phyloP scores from a whole-genome alignment of 2,113 vertebrate genomes.

The Aix galericulata region DNA sequence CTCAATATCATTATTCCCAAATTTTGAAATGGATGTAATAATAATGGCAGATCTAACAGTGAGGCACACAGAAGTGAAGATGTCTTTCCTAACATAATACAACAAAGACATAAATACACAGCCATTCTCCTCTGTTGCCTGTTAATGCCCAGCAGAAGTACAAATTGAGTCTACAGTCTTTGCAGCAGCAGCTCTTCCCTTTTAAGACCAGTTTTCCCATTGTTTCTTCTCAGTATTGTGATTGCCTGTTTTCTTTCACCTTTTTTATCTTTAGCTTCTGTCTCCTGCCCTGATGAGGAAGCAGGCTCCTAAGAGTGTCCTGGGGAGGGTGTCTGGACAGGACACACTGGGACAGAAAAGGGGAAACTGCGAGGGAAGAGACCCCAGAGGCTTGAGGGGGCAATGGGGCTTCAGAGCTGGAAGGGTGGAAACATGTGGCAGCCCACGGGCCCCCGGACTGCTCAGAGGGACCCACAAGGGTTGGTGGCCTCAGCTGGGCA shows the following conservation, averaged over 20 bases:
- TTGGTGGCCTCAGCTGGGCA: not conserved
- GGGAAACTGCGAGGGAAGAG: not conserved
- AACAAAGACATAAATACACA: not conserved
- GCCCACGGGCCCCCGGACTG: rapidly evolving
- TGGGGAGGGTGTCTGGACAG: not conserved
- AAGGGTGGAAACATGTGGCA: not conserved
- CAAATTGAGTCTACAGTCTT: not conserved
- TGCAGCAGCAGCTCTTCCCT: not conserved
- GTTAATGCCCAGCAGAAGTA: not conserved
- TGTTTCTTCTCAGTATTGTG: not conserved
- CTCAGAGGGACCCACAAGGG: not conserved
- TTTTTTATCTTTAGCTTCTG: not conserved
- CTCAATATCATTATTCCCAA: not conserved
- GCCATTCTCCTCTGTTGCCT: rapidly evolving
- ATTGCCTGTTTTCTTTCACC: not conserved
- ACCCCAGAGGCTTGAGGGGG: rapidly evolving
- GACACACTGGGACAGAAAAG: not conserved
- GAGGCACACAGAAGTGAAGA: not conserved
- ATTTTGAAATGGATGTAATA: not conserved
- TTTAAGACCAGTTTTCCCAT: not conserved
- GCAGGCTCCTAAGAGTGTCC: not conserved
- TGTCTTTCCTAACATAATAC: not conserved
- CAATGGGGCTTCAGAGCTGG: not conserved
- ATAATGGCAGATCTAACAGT: not conserved
- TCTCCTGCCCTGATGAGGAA: not conserved